phyloP scores from a whole-genome alignment of 2,888 invertebrate genomes.

The Blastobasis lacticolella region DNA sequence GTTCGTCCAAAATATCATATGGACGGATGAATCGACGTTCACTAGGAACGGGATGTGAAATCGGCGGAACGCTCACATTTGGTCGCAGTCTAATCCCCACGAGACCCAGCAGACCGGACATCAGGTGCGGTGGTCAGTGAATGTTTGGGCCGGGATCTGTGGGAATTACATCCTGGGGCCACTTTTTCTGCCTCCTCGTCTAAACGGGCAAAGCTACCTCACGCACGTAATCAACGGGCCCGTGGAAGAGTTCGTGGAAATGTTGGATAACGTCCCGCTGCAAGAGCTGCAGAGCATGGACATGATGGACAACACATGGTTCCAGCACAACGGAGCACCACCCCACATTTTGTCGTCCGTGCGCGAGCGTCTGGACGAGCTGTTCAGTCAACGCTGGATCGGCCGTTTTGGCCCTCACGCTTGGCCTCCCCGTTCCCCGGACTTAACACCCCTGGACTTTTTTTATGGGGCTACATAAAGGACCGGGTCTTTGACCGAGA shows the following conservation, averaged over 20 bases:
- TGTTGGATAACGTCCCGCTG: background rate
- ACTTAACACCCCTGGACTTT: conserved; percentile 3
- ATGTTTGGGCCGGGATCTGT: conserved; percentile 9
- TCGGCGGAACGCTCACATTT: conserved; percentile 6
- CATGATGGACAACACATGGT: too few species aligned
- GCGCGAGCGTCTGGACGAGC: background rate
- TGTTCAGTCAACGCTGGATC: conserved; percentile 1
- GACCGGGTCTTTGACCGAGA: background rate
- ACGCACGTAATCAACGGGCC: background rate
- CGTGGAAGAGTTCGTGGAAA: background rate
- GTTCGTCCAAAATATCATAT: conserved; percentile 6
- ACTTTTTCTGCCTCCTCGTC: conserved; percentile 4
- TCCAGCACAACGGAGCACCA: conserved; percentile 11
- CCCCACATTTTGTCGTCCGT: too few species aligned
- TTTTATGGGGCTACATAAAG: background rate
- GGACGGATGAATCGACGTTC: conserved; percentile 11
- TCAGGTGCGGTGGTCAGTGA: conserved; percentile 8
- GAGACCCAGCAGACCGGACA: conserved; percentile 2
- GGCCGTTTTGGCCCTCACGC: conserved; percentile 3
- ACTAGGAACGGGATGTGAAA: conserved; percentile 13
- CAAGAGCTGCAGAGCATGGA: conserved; percentile 1
- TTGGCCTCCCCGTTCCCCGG: background rate
- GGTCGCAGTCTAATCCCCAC: conserved; percentile 5
- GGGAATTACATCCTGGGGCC: conserved; percentile 5
- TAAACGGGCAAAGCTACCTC: conserved; percentile 3